Base-by-base conservation (phyloP, 2,113 vertebrate genomes). In the Perca schrenkii region DNA sequence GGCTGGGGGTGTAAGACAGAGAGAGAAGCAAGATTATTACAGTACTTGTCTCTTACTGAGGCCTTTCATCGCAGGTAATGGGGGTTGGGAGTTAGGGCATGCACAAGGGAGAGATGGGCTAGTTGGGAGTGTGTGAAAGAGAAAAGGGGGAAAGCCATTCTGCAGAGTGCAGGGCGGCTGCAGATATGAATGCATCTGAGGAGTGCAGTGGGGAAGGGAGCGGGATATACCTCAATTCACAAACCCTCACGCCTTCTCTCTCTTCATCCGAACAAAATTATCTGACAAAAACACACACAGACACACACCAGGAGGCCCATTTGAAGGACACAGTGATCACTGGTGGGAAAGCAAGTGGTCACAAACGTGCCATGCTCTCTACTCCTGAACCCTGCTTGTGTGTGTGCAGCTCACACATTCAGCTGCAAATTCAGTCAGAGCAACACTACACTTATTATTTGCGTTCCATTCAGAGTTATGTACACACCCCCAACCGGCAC, bases 61-160 rank as follows among this genome's bases (percentile, higher is more conserved):
- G 77, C 76, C 82, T 89, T 88, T 93, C 79, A 92, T 88, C 31
- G 28, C 66, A 75, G 49, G 90, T 90, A 85, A 90, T 91, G 83
- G 74, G 73, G 82, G 77, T 82, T 13, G 81, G 54, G 77, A 76
- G 71, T 53, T n/a, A 50, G 76, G 72, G 65, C 46, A 54, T 54
- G 67, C 74, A 70, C 66, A 0, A 72, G 78, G 79, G 83, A 76
- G 58, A 70, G 25, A n/a, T 25, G 22, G 58, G 50, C 17, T 22
- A 77, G 19, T 61, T 74, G 83, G 67, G 68, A 80, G 72, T 31
- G 66, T 83, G 50, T 36, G 53, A 49, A 46, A 77, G 53, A n/a
- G 40, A 54, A 49, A 43, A 0, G 54, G 56, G 62, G 63, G 72
- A 57, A 77, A 80, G 73, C 46, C 75, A 82, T 86, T 74, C 63